These are phyloP conservation scores for Chlorospingus semifuscus DNA, from an alignment of 2,797 vertebrate genomes.

Conservation along the genomic window DNA sequence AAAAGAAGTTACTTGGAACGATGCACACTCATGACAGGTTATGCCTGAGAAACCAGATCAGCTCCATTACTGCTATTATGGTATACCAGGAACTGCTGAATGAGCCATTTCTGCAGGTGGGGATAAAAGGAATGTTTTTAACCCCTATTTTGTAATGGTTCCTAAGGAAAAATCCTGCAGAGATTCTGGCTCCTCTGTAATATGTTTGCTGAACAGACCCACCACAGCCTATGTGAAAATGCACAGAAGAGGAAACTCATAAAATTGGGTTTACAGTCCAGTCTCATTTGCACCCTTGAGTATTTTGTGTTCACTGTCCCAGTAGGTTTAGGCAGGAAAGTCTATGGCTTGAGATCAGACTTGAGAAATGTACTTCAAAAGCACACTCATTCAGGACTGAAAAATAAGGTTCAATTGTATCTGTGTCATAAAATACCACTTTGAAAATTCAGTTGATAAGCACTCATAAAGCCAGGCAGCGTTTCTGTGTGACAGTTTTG, in stretches of 20 bases:
- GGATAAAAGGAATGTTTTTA: slow-evolving; percentile 31
- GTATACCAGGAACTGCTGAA: slow-evolving; percentile 40
- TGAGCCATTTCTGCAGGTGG: slow-evolving; percentile 24
- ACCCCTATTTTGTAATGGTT: slow-evolving; percentile 37
- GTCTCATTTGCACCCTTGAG: neutral
- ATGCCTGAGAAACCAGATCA: slow-evolving; percentile 47
- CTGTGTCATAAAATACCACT: neutral
- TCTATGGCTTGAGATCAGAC: neutral
- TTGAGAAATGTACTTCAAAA: neutral
- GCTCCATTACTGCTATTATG: slow-evolving; percentile 29
- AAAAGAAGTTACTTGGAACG: neutral
- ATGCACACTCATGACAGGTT: slow-evolving; percentile 29
- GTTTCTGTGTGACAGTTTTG: neutral
- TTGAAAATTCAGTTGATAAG: neutral
- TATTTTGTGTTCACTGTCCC: neutral
- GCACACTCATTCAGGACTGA: neutral
- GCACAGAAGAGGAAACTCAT: neutral
- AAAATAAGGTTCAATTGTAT: neutral
- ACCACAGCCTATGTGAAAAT: neutral
- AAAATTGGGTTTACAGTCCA: neutral
- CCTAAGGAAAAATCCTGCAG: neutral
- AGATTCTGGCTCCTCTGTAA: neutral
- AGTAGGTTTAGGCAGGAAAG: neutral
- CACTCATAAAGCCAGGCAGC: neutral
- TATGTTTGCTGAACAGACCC: neutral